Conservation (phyloP, 2,113 vertebrate genomes). For the Elachura formosa region DNA sequence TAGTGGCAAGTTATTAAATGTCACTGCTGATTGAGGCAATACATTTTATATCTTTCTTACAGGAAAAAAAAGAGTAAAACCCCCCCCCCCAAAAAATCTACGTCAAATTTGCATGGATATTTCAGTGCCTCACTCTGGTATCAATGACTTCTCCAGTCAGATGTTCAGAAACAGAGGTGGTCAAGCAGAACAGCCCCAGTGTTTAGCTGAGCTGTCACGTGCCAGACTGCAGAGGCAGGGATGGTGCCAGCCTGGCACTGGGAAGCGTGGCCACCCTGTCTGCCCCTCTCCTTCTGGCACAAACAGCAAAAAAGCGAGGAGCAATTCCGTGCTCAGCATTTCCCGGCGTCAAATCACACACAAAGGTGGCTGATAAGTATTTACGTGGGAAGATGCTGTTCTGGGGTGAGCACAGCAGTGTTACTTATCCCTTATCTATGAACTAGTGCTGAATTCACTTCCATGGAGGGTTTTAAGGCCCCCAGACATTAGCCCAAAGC, state of each 20-base stretch:
- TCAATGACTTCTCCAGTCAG: background rate
- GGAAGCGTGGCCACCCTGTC: fast-evolving
- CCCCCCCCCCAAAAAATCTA: background rate
- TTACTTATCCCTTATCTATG: background rate
- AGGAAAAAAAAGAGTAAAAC: background rate
- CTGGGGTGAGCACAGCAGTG: background rate
- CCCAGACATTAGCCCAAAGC: background rate
- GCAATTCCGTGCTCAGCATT: background rate
- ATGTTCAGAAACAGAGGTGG: background rate
- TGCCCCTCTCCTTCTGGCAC: background rate
- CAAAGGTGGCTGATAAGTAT: background rate
- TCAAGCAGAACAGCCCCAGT: background rate
- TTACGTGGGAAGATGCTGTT: background rate
- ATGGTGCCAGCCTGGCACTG: too few species aligned
- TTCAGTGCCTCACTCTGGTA: background rate
- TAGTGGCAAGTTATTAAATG: conserved; percentile 47
- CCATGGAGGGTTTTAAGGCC: background rate
- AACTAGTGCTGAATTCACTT: background rate
- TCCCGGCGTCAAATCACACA: background rate
- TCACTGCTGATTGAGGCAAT: conserved; percentile 28
- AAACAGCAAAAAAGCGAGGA: background rate
- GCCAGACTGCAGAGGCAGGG: background rate
- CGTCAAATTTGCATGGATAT: background rate
- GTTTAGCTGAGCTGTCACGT: background rate
- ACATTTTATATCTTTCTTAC: background rate